Conservation (phyloP, 1,140 invertebrate species). For the Cherax quadricarinatus region DNA sequence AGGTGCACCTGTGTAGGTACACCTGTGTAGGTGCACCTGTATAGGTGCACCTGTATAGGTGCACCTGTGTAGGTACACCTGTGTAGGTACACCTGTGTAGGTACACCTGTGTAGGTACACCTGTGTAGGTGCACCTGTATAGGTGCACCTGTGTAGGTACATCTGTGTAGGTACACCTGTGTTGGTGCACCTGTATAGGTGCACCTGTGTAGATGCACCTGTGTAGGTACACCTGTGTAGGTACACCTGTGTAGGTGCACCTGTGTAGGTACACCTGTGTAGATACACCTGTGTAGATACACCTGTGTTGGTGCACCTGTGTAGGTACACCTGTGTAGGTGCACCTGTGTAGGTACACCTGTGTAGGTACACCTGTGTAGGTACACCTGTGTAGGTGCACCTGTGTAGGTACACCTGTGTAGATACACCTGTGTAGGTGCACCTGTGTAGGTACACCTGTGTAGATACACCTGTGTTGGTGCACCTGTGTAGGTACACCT, state of each 20-base stretch:
- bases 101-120: neutral
- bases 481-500: neutral
- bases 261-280: no score
- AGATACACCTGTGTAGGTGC: neutral
- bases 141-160: neutral
- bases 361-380: conserved; percentile 41
- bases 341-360: conserved; percentile 20
- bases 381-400: conserved; percentile 48
- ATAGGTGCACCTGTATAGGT: neutral
- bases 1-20: conserved; percentile 19
- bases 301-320: no score
- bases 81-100: neutral
- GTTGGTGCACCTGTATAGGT: conserved; percentile 22
- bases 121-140: neutral
- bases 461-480: neutral
- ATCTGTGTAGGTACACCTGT: no score
- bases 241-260: conserved; percentile 25
- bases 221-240: no score
- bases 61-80: neutral
- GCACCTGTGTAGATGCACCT: conserved; percentile 18
- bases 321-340: no score
- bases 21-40: conserved; percentile 50
- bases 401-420: conserved; percentile 5
- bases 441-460: neutral
- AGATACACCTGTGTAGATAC: conserved; percentile 22